Conservation (phyloP, 2,888 invertebrate genomes). For the Leptopterna dolabrata region DNA sequence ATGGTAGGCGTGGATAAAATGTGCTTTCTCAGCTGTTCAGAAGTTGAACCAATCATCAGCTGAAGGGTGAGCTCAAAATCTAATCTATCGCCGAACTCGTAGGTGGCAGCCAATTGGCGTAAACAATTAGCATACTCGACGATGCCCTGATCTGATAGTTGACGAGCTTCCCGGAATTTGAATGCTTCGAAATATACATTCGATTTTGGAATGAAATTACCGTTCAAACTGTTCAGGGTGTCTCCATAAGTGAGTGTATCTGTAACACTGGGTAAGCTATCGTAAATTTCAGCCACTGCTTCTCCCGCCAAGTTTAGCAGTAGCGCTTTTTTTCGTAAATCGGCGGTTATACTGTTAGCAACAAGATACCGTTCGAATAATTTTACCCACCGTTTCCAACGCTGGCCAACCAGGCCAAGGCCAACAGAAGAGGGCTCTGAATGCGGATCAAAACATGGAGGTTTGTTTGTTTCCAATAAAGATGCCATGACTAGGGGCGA, state of each 20-base stretch:
- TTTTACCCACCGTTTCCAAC: background rate
- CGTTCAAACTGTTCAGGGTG: background rate
- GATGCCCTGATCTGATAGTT: background rate
- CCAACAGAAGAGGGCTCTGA: background rate
- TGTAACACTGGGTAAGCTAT: background rate
- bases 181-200: background rate
- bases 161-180: background rate
- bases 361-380: background rate
- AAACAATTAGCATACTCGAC: background rate
- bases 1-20: background rate
- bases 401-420: no score
- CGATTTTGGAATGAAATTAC: background rate
- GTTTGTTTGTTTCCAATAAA: background rate
- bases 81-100: background rate
- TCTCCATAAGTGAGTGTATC: background rate
- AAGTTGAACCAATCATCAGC: background rate
- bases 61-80: background rate
- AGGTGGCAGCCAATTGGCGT: background rate
- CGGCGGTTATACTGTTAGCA: background rate
- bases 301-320: background rate
- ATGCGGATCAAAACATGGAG: background rate
- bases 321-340: background rate
- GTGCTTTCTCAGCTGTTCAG: background rate
- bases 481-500: no score
- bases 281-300: background rate